Percentiles rank a stretch among this genome's conserved stretches.
phyloP scores from a whole-genome alignment of 2,888 invertebrate genomes.

The Acrobasis suavella region DNA sequence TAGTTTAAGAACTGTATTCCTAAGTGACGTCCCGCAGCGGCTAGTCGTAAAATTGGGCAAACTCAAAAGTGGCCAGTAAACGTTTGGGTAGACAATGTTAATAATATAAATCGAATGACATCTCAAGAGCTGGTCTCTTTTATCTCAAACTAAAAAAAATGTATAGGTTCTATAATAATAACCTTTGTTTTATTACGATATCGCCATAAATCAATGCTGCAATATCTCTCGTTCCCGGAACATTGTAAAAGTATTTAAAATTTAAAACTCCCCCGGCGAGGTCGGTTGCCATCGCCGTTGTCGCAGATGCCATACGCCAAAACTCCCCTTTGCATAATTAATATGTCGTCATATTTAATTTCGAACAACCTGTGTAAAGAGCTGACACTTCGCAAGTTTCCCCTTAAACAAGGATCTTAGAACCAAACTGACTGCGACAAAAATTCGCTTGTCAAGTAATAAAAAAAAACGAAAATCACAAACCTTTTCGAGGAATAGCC shows the following conservation, averaged over 20 bases:
- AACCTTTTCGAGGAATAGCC: too few species aligned
- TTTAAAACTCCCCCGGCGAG: not conserved
- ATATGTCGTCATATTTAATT: conserved; percentile 46
- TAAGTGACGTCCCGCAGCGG: too few species aligned
- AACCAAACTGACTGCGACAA: not conserved
- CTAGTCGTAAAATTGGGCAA: too few species aligned
- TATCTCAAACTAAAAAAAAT: too few species aligned
- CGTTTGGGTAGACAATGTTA: too few species aligned
- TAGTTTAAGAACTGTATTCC: too few species aligned
- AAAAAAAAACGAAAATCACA: too few species aligned
- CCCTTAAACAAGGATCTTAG: not conserved
- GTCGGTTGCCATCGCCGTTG: conserved; percentile 25
- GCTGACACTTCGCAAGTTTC: conserved; percentile 42
- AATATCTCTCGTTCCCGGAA: not conserved
- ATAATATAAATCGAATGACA: too few species aligned
- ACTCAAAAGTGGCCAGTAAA: too few species aligned
- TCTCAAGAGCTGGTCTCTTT: too few species aligned
- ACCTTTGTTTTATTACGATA: not conserved
- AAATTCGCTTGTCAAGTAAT: too few species aligned
- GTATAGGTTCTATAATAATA: too few species aligned
- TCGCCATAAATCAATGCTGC: not conserved
- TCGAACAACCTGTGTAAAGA: conserved; percentile 32
- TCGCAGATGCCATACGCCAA: conserved; percentile 35
- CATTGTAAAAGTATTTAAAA: conserved; percentile 2
- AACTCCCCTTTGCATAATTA: conserved; percentile 38